These are phyloP conservation scores for Parnassius mnemosyne DNA, from an alignment of 2,888 invertebrate genomes.

Conservation along the genomic window DNA sequence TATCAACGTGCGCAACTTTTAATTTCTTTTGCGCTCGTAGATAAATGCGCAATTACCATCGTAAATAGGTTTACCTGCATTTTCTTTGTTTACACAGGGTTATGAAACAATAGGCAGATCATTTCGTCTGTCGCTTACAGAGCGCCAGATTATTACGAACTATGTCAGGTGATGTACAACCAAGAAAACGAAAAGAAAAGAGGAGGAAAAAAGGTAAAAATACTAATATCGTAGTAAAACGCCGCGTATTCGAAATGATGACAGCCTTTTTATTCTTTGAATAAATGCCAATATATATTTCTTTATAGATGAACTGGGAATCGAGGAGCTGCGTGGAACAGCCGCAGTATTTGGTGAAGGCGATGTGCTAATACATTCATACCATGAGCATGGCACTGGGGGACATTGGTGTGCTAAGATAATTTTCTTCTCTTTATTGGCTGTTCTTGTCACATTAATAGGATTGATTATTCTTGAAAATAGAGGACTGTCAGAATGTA, in stretches of 20 bases:
- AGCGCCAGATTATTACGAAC: constrained; percentile 69
- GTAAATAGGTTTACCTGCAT: constrained; percentile 46
- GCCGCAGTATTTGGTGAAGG: constrained; percentile 79
- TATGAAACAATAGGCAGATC: constrained; percentile 72
- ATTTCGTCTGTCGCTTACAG: constrained; percentile 58
- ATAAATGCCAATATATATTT: neutral
- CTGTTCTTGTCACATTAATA: constrained; percentile 85
- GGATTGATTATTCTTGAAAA: constrained; percentile 90
- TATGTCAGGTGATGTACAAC: constrained; percentile 94
- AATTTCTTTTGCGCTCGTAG: constrained; percentile 47
- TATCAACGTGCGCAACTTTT: constrained; percentile 62
- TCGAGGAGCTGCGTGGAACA: constrained; percentile 72
- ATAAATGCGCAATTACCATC: constrained; percentile 70
- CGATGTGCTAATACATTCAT: constrained; percentile 88
- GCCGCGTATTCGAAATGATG: too few relatives aligned
- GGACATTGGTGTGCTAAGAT: constrained; percentile 92
- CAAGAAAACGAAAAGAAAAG: constrained; percentile 92
- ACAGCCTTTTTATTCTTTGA: too few relatives aligned
- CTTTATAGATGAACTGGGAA: constrained; percentile 66
- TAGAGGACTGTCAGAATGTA: constrained; percentile 88
- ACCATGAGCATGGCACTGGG: constrained; percentile 87
- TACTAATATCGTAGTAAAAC: too few relatives aligned
- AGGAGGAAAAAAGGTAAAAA: constrained; percentile 88
- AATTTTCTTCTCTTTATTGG: constrained; percentile 88
- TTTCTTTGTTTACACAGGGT: constrained; percentile 72